These are phyloP conservation scores for Silurus meridionalis DNA, from an alignment of 2,113 vertebrate species.

Conservation along the genomic window DNA sequence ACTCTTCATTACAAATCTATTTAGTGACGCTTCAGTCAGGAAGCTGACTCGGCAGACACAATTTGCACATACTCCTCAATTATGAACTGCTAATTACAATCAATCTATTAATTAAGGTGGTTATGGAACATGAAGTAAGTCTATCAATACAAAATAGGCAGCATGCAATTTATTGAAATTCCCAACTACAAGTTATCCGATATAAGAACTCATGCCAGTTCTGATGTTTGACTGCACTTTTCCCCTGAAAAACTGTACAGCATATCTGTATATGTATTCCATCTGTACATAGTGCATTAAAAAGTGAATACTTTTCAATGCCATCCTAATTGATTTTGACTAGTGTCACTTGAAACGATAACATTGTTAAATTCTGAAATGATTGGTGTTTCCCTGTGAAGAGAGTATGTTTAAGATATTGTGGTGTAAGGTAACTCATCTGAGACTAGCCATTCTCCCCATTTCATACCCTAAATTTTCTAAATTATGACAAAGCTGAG, in stretches of 20 bases:
- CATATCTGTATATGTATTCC: not conserved
- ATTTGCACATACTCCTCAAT: not conserved
- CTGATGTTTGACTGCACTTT: not conserved
- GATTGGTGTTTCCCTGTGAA: slow-evolving; percentile 37
- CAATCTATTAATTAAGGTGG: not conserved
- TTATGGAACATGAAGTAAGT: not conserved
- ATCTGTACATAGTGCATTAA: not conserved
- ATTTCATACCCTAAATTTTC: slow-evolving; percentile 59
- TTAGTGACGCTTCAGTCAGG: slow-evolving; percentile 70
- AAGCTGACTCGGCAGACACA: slow-evolving; percentile 58
- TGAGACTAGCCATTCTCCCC: slow-evolving; percentile 58
- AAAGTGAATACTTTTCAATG: not conserved
- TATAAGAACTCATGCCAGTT: not conserved
- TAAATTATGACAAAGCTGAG: slow-evolving; percentile 61
- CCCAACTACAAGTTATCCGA: not conserved
- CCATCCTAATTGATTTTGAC: slow-evolving; percentile 43
- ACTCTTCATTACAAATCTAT: slow-evolving; percentile 73
- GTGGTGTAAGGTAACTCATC: slow-evolving; percentile 54
- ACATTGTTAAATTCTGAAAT: slow-evolving; percentile 45
- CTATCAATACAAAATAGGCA: not conserved
- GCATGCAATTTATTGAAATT: not conserved
- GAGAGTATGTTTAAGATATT: slow-evolving; percentile 56
- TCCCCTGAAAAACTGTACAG: not conserved
- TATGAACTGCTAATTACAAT: slow-evolving; percentile 25
- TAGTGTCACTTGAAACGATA: slow-evolving; percentile 20